Percentiles rank a stretch among this genome's conserved stretches.
These are phyloP conservation scores for Cerceris rybyensis DNA, from an alignment of 2,888 invertebrate species.

Conservation along the genomic window DNA sequence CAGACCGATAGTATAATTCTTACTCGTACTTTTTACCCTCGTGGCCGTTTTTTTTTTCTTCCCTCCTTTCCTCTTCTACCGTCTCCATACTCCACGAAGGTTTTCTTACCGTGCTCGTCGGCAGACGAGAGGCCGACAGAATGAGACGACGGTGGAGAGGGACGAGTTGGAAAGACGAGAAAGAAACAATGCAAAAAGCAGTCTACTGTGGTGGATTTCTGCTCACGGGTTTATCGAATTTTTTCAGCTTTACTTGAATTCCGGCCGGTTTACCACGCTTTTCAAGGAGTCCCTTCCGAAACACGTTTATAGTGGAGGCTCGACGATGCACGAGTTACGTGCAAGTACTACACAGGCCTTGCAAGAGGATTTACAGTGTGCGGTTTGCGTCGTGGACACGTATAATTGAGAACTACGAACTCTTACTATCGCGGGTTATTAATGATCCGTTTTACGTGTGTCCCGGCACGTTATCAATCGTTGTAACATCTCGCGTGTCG, in stretches of 20 bases:
- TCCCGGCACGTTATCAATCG: constrained; percentile 1
- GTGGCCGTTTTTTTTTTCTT: neutral
- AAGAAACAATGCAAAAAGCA: neutral
- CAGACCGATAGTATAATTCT: constrained; percentile 57
- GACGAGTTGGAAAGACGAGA: neutral
- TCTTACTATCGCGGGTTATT: constrained; percentile 27
- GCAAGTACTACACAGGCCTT: constrained; percentile 8
- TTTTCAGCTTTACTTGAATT: constrained; percentile 11
- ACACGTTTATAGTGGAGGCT: neutral
- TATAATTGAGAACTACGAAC: constrained; percentile 28
- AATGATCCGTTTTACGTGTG: constrained; percentile 13
- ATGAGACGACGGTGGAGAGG: constrained; percentile 1
- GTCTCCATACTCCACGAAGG: neutral
- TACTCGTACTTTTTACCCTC: constrained; percentile 31
- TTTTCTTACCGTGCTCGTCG: no score
- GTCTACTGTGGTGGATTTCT: constrained; percentile 21
- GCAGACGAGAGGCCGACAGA: no score
- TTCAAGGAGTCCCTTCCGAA: neutral
- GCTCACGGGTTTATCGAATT: constrained; percentile 32
- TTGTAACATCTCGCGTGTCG: constrained; percentile 10
- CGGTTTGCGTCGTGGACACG: constrained; percentile 9
- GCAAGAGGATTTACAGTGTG: constrained; percentile 23
- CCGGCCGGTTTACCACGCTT: constrained; percentile 8
- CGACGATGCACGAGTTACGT: neutral
- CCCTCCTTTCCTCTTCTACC: neutral